Evolutionary conservation across 2,797 vertebrate genomes (phyloP).

Genomic region (Cephalopachus bancanus): DNA sequence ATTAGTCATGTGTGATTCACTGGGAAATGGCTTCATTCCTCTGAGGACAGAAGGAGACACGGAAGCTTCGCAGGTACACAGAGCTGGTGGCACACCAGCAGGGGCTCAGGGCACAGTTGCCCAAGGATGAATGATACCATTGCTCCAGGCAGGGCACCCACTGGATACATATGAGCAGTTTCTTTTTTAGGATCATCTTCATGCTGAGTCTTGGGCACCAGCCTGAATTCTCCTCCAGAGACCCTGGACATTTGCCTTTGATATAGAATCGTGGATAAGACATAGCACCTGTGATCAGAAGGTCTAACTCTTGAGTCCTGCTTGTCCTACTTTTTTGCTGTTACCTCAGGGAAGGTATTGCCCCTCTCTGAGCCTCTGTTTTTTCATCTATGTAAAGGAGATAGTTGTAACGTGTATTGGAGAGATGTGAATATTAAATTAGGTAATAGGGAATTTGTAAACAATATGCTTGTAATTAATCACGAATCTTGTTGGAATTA

Average conservation of each 20-base stretch:
- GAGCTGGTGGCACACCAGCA: not conserved
- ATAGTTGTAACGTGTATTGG: not conserved
- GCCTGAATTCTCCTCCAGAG: conserved; percentile 35
- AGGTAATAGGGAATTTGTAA: not conserved
- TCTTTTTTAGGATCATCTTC: conserved; percentile 37
- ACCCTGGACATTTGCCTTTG: conserved; percentile 13
- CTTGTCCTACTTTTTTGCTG: not conserved
- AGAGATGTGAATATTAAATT: not conserved
- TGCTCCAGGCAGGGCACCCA: not conserved
- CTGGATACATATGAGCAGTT: conserved; percentile 8
- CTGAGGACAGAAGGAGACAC: conserved; percentile 38
- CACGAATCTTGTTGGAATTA: not conserved
- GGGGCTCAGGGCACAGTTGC: not conserved
- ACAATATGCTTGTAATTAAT: not conserved
- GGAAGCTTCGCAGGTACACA: not conserved
- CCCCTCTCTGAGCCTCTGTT: conserved; percentile 20
- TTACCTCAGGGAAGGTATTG: conserved; percentile 17
- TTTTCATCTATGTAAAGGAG: conserved; percentile 22
- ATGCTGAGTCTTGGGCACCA: not conserved
- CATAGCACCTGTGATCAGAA: not conserved
- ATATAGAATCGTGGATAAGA: not conserved
- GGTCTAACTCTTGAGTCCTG: conserved; percentile 9
- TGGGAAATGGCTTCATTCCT: conserved; percentile 47
- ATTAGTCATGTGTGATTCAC: conserved; percentile 53
- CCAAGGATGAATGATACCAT: not conserved